These are phyloP conservation scores for Nipponacmea schrenckii DNA, from an alignment of 2,888 invertebrate species.

Conservation along the genomic window DNA sequence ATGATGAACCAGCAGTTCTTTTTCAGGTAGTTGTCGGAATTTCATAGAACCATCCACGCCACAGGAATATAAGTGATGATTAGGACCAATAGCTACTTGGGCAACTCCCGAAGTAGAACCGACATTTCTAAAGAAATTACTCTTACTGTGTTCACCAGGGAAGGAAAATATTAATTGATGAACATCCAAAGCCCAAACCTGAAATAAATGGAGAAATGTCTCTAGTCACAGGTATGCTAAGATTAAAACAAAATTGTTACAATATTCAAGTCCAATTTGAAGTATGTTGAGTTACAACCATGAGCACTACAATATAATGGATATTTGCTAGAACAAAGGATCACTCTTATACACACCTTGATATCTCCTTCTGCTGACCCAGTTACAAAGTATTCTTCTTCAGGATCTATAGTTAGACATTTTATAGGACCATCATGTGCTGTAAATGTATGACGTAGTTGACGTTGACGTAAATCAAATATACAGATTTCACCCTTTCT, in stretches of 20 bases:
- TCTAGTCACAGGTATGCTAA: not conserved
- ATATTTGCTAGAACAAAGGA: too few species aligned
- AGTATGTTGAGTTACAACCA: not conserved
- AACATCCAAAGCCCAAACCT: conserved; percentile 94
- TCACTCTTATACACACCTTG: conserved; percentile 64
- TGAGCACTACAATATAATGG: too few species aligned
- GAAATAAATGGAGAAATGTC: conserved; percentile 46
- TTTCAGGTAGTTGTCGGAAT: conserved; percentile 88
- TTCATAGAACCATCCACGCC: conserved; percentile 99
- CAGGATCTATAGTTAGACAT: conserved; percentile 92
- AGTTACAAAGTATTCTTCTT: conserved; percentile 95
- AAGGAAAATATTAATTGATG: conserved; percentile 89
- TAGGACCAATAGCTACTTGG: conserved; percentile 90
- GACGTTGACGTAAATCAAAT: conserved; percentile 92
- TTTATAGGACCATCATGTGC: conserved; percentile 96
- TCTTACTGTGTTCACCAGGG: conserved; percentile 89
- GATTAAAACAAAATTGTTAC: too few species aligned
- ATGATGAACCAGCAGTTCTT: conserved; percentile 52
- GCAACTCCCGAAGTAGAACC: conserved; percentile 84
- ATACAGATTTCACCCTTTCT: conserved; percentile 93
- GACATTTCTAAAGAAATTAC: conserved; percentile 96
- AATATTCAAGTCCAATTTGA: not conserved
- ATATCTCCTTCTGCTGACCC: conserved; percentile 76
- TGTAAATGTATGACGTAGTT: conserved; percentile 72
- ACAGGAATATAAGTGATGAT: conserved; percentile 93